Evolutionary conservation across 2,113 vertebrate species (phyloP), one percentile per base, ranked within the genome.

Genomic region (Cariama cristata): DNA sequence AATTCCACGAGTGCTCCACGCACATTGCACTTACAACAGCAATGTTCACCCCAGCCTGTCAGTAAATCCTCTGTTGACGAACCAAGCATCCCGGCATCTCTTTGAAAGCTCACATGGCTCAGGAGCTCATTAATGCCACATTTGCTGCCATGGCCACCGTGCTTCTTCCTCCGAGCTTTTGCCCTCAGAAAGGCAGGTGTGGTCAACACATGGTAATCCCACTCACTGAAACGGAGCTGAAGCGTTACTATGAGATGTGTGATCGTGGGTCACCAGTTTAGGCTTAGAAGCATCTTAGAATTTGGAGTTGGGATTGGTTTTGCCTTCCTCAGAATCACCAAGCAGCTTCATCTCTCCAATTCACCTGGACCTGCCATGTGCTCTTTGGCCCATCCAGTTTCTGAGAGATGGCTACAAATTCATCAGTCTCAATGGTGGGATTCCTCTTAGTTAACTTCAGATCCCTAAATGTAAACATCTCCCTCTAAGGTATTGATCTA

Each of bases 161-260:
- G 24, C 19, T 91, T 26, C 63, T 45, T 77, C 21, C 62, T 44
- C 49, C 8, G 5, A 76, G 40, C 59, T 93, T 79, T 49, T 62
- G 20, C 24, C 35, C 62, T 66, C 11, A 6, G 81, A 60, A 79
- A 64, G 12, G 3, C 56, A 53, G 10, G 8, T 58, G 24, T 55
- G 56, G n/a, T 49, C 44, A n/a, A 42, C 15, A 53, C 8, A 16
- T 1, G 23, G 21, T 21, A 53, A 58, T n/a, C 19, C 66, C 28
- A 33, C 35, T 49, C 23, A 22, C 42, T 35, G 33, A 67, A 79
- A 74, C 4, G 17, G 49, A 75, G 21, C 42, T 69, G n/a, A 80
- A 49, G 7, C 3, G 2, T 47, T 86, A 11, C 52, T 63, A 0
- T 11, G 40, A 67, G 2, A 23, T 79, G 6, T 4, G 2, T 63